These are phyloP conservation scores for Clinocottus analis DNA, from an alignment of 2,113 vertebrate genomes.

Conservation along the genomic window DNA sequence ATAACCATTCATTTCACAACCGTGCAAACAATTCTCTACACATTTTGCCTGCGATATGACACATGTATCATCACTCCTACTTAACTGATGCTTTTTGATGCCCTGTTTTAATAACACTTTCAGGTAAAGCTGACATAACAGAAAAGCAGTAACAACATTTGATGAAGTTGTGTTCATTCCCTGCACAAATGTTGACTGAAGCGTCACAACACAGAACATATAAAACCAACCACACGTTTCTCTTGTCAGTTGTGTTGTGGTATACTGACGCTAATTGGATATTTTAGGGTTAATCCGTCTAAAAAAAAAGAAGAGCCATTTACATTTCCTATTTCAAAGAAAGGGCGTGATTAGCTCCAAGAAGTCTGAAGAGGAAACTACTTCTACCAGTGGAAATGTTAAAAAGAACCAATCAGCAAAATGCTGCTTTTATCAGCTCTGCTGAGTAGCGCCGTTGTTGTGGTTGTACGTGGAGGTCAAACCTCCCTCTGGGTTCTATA, in stretches of 20 bases:
- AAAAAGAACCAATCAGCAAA: constrained; percentile 17
- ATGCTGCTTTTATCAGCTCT: constrained; percentile 18
- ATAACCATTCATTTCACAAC: background rate
- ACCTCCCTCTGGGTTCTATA: constrained; percentile 47
- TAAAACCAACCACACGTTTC: constrained; percentile 1
- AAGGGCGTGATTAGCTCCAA: background rate
- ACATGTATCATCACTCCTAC: background rate
- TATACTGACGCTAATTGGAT: background rate
- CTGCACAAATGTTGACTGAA: constrained; percentile 7
- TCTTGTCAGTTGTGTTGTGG: background rate
- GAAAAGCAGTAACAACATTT: constrained; percentile 25
- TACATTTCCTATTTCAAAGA: background rate
- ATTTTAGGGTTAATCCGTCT: background rate
- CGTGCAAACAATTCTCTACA: background rate
- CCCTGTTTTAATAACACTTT: background rate
- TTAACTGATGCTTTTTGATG: background rate
- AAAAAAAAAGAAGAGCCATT: background rate
- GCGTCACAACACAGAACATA: background rate
- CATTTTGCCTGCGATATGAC: background rate
- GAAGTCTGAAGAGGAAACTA: background rate
- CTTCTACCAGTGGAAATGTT: constrained; percentile 18
- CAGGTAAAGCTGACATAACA: constrained; percentile 40
- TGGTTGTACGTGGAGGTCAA: constrained; percentile 52
- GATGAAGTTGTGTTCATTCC: constrained; percentile 2
- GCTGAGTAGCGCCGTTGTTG: constrained; percentile 29